These are phyloP conservation scores for Phania funesta DNA, from an alignment of 2,888 invertebrate species.

Conservation along the genomic window DNA sequence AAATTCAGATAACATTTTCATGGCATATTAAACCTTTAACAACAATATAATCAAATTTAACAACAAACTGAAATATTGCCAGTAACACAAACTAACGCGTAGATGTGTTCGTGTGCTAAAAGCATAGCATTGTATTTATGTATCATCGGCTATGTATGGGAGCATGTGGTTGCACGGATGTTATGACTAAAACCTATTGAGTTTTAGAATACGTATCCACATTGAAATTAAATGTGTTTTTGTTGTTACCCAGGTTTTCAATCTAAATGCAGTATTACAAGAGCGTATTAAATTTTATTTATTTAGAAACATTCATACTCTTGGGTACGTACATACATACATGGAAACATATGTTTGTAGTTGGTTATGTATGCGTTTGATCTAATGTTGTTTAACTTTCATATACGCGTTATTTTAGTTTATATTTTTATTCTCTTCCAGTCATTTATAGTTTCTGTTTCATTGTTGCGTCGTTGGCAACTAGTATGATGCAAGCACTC, in stretches of 20 bases:
- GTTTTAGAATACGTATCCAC: constrained; percentile 17
- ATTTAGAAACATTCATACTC: neutral
- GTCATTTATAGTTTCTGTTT: constrained; percentile 3
- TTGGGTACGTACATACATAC: too few species aligned
- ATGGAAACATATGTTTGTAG: too few species aligned
- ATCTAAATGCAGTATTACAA: constrained; percentile 39
- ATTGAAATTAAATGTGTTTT: constrained; percentile 53
- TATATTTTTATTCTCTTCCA: constrained; percentile 10
- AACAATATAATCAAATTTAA: constrained; percentile 43
- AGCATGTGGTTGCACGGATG: neutral
- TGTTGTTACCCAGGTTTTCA: constrained; percentile 46
- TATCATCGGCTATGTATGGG: neutral
- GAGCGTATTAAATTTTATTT: constrained; percentile 40
- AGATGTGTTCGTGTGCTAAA: neutral
- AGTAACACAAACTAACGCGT: neutral
- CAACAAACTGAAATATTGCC: constrained; percentile 38
- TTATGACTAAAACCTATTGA: neutral
- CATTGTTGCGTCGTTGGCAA: constrained; percentile 13
- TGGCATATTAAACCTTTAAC: constrained; percentile 35
- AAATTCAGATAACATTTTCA: constrained; percentile 22
- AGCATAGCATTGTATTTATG: too few species aligned
- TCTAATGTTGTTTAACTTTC: constrained; percentile 17
- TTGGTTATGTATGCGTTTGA: neutral
- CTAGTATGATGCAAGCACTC: constrained; percentile 2
- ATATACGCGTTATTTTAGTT: constrained; percentile 23